These are phyloP conservation scores for Cepaea nemoralis DNA, from an alignment of 1,140 invertebrate species.

Conservation along the genomic window DNA sequence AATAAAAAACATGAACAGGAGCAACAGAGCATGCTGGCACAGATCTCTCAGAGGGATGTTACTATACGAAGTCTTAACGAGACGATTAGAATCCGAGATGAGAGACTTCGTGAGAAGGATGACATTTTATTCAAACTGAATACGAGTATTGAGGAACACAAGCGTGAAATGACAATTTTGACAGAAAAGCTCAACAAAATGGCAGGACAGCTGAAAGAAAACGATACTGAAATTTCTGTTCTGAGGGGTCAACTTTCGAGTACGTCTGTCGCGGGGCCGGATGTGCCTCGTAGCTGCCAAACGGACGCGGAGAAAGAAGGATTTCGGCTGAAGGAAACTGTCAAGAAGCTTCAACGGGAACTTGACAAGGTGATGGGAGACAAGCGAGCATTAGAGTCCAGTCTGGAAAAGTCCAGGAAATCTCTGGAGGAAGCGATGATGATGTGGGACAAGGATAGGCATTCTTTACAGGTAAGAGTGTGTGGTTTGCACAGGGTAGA, in stretches of 20 bases:
- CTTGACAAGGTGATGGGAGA: constrained; percentile 52
- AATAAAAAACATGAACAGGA: constrained; percentile 56
- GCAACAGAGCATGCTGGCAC: constrained; percentile 57
- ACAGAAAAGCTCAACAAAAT: constrained; percentile 52
- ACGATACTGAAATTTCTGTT: constrained; percentile 53
- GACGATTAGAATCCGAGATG: constrained; percentile 52
- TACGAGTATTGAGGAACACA: constrained; percentile 53
- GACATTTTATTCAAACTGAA: constrained; percentile 55
- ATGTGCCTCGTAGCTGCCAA: constrained; percentile 44
- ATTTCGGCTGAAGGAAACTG: constrained; percentile 50
- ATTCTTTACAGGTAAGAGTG: constrained; percentile 39
- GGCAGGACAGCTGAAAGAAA: constrained; percentile 48
- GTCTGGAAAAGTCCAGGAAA: constrained; percentile 57
- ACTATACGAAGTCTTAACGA: constrained; percentile 57
- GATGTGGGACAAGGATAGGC: constrained; percentile 58
- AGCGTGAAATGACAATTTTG: constrained; percentile 53
- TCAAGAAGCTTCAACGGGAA: constrained; percentile 52
- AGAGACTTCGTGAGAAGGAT: constrained; percentile 61
- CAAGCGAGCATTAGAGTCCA: constrained; percentile 49
- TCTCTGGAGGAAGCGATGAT: constrained; percentile 61
- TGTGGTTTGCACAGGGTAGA: constrained; percentile 33
- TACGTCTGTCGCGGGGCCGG: not conserved
- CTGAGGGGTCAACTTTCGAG: constrained; percentile 48
- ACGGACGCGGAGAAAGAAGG: constrained; percentile 59
- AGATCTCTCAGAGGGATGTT: constrained; percentile 58